A percentile compares a stretch with the other conserved stretches of the same genome.
Conservation (phyloP, 2,797 vertebrate species). For the Sparidentex hasta region DNA sequence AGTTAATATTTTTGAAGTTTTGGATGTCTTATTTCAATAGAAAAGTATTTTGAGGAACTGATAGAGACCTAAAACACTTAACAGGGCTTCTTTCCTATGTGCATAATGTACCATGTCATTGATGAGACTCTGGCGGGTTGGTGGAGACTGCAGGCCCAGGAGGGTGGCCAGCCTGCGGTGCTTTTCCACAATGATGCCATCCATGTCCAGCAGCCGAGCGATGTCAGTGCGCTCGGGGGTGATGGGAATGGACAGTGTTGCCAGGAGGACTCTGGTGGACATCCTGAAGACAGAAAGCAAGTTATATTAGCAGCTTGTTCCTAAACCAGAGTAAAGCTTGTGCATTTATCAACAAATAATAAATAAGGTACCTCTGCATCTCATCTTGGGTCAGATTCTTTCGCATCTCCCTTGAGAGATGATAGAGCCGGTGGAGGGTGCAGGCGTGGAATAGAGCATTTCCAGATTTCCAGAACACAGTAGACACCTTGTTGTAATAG, state of each 20-base stretch:
- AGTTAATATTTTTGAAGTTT: neutral
- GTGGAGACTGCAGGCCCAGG: slow-evolving; percentile 95
- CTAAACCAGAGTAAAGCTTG: neutral
- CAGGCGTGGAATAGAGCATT: slow-evolving; percentile 97
- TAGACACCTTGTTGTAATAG: slow-evolving; percentile 99
- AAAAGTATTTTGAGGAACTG: neutral
- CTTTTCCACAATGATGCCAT: slow-evolving; percentile 98
- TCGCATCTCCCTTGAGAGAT: slow-evolving; percentile 98
- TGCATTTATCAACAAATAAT: neutral
- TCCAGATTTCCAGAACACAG: slow-evolving; percentile 99
- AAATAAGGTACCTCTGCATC: slow-evolving; percentile 92
- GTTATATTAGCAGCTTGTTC: neutral
- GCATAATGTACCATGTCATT: slow-evolving; percentile 93
- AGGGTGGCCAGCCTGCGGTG: slow-evolving; percentile 95
- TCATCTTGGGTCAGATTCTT: slow-evolving; percentile 98
- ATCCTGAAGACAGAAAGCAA: slow-evolving; percentile 84
- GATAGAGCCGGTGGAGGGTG: slow-evolving; percentile 97
- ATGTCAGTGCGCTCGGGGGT: slow-evolving; percentile 98
- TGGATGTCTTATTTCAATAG: neutral
- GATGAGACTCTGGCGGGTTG: slow-evolving; percentile 95
- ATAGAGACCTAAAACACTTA: neutral
- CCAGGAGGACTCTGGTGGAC: slow-evolving; percentile 97
- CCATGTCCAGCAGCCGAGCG: slow-evolving; percentile 97
- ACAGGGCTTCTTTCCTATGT: neutral
- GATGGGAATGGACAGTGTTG: slow-evolving; percentile 97